Evolutionary conservation across 2,113 vertebrate species (phyloP).

Genomic region (Ictalurus punctatus): DNA sequence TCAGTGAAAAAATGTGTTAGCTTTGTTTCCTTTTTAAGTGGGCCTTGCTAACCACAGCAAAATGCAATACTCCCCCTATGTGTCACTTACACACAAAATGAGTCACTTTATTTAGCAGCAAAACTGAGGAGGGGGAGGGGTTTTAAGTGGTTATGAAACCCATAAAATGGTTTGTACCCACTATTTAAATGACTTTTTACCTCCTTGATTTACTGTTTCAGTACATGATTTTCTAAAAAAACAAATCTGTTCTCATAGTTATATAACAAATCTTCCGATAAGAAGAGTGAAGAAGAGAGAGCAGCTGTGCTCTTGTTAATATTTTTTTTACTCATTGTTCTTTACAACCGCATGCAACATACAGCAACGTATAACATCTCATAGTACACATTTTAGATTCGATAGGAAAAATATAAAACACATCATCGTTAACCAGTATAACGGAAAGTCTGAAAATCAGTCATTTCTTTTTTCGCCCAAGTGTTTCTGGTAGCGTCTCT

Average conservation of each 20-base stretch:
- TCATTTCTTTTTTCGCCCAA: background rate
- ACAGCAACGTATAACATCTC: background rate
- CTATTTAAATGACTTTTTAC: conserved; percentile 1
- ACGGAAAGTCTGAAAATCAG: background rate
- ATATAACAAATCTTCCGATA: background rate
- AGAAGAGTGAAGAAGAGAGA: no score
- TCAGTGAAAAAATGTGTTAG: background rate
- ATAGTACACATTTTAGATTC: background rate
- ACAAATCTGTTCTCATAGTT: background rate
- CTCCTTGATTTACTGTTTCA: background rate
- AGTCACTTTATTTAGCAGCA: conserved; percentile 25
- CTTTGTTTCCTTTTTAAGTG: conserved; percentile 19
- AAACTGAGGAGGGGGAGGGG: background rate
- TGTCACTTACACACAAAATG: conserved; percentile 16
- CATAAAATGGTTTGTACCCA: background rate
- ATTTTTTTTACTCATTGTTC: background rate
- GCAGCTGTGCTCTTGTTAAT: background rate
- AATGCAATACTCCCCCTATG: background rate
- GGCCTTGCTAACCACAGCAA: conserved; percentile 17
- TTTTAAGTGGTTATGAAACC: background rate
- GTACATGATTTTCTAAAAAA: background rate
- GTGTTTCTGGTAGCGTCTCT: background rate
- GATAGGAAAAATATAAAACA: background rate
- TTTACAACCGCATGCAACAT: background rate
- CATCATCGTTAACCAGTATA: background rate